Evolutionary conservation across 2,797 vertebrate genomes (phyloP).

Genomic region (Cyprinella venusta): DNA sequence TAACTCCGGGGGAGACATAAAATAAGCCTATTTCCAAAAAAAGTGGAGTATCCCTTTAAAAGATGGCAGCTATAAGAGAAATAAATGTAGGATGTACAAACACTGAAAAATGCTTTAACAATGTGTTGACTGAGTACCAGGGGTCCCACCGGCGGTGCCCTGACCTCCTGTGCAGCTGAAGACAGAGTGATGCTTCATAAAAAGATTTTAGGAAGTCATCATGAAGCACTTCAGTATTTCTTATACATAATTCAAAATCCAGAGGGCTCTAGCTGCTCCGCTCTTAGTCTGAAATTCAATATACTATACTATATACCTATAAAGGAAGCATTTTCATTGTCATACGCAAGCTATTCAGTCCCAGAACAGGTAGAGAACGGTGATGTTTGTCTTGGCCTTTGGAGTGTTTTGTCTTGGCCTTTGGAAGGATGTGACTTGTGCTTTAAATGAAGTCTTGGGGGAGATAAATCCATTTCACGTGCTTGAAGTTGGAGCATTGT

Average conservation of each 20-base stretch:
- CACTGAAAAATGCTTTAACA: not conserved
- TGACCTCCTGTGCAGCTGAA: constrained; percentile 42
- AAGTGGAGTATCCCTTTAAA: too few relatives aligned
- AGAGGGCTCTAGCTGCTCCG: not conserved
- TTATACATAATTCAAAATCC: constrained; percentile 25
- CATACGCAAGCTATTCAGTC: constrained; percentile 19
- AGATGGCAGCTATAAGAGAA: not conserved
- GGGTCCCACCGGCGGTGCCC: constrained; percentile 24
- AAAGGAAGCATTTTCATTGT: constrained; percentile 26
- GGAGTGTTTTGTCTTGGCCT: constrained; percentile 31
- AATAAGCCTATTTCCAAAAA: too few relatives aligned
- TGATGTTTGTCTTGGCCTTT: constrained; percentile 55
- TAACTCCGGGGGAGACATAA: too few relatives aligned
- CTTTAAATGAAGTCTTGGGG: constrained; percentile 43
- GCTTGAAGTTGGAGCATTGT: constrained; percentile 19
- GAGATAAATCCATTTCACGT: constrained; percentile 45
- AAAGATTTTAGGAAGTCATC: not conserved
- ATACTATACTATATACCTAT: not conserved
- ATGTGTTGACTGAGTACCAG: not conserved
- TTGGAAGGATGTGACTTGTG: constrained; percentile 35
- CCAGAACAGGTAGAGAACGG: constrained; percentile 17
- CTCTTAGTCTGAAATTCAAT: constrained; percentile 11
- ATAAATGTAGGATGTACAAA: not conserved
- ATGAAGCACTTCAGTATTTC: constrained; percentile 7
- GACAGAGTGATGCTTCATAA: not conserved